Percentiles rank a stretch among this genome's conserved stretches.
phyloP scores from a whole-genome alignment of 2,113 vertebrate genomes.

The Mystacornis crossleyi region DNA sequence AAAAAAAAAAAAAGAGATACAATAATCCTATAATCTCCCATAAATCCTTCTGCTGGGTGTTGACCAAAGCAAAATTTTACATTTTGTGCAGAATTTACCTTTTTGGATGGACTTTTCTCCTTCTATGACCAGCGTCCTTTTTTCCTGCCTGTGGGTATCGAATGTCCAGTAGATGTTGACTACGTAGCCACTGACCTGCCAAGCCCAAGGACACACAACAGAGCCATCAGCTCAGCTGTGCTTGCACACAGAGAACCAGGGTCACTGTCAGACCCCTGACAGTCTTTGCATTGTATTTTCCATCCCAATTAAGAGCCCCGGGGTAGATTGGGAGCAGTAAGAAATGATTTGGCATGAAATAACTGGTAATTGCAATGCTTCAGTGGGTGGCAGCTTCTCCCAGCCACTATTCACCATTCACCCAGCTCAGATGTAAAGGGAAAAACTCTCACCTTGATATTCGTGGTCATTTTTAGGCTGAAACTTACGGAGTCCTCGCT shows the following conservation, averaged over 20 bases:
- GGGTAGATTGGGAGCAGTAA: not conserved
- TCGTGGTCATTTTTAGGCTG: conserved; percentile 80
- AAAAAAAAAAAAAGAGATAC: not conserved
- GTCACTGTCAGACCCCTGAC: not conserved
- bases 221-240: not conserved
- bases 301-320: not conserved
- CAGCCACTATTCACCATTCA: not conserved
- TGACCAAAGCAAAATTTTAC: not conserved
- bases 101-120: conserved; percentile 72
- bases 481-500: conserved; percentile 82
- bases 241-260: not conserved
- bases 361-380: not conserved
- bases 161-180: conserved; percentile 93
- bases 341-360: not conserved
- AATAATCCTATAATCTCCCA: not conserved
- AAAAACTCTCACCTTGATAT: conserved; percentile 75
- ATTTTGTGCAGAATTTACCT: conserved; percentile 70
- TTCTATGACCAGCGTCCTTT: conserved; percentile 78
- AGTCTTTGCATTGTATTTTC: not conserved
- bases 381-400: not conserved
- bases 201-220: not conserved
- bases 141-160: conserved; percentile 90
- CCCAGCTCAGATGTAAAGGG: not conserved
- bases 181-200: conserved; percentile 85
- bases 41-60: not conserved